Conservation (phyloP, 1,140 invertebrate genomes). For the Telenomus remus region DNA sequence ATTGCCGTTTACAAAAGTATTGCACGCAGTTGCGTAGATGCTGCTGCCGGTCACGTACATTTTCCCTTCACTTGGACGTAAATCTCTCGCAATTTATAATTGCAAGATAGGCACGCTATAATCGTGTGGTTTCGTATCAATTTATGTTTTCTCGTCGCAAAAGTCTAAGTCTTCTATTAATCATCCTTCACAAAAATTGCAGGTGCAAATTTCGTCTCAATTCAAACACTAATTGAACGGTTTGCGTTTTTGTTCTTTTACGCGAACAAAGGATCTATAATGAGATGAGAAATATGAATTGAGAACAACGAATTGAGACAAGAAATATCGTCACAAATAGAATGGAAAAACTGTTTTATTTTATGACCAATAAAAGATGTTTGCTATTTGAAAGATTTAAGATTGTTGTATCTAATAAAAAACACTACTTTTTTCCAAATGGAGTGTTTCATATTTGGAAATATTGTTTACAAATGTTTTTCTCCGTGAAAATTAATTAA, state of each 20-base stretch:
- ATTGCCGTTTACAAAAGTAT: slow-evolving; percentile 46
- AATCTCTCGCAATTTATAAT: slow-evolving; percentile 22
- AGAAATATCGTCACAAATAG: background rate
- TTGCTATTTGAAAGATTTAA: background rate
- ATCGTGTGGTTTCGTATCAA: background rate
- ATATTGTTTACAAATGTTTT: no score
- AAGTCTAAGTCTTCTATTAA: background rate
- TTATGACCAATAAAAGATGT: background rate
- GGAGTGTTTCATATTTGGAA: no score
- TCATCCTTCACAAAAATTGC: no score
- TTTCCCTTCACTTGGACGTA: slow-evolving; percentile 21
- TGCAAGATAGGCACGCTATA: slow-evolving; percentile 13
- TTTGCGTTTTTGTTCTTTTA: no score
- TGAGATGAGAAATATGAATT: no score
- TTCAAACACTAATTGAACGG: no score
- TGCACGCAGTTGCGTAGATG: slow-evolving; percentile 34
- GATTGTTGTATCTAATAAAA: background rate
- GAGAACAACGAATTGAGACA: no score
- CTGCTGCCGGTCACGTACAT: slow-evolving; percentile 6
- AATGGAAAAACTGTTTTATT: background rate
- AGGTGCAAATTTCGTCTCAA: no score
- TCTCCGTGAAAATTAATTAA: no score
- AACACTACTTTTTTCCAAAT: no score
- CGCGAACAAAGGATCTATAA: no score
- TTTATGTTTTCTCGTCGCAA: background rate